Conservation (phyloP, 2,113 vertebrate genomes). For the Pterocles burchelli region DNA sequence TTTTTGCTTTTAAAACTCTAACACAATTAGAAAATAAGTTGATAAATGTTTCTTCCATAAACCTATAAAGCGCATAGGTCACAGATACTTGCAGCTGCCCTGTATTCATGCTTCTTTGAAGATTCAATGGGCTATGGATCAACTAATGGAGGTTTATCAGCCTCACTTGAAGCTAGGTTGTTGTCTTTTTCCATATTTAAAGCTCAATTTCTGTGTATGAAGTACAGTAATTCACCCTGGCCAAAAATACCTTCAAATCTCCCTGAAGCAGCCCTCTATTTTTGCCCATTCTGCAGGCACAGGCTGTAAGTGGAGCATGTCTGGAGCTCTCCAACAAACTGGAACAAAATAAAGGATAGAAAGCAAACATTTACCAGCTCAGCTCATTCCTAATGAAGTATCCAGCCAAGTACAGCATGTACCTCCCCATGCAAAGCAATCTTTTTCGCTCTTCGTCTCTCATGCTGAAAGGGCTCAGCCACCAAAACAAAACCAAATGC, state of each 20-base stretch:
- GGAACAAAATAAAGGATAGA: not conserved
- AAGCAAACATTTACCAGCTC: not conserved
- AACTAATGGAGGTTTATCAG: not conserved
- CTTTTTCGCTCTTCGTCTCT: not conserved
- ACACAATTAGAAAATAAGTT: not conserved
- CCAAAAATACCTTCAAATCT: not conserved
- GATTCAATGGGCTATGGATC: not conserved
- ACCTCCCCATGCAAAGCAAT: not conserved
- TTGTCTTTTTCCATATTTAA: not conserved
- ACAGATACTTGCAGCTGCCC: not conserved
- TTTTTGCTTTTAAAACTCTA: not conserved
- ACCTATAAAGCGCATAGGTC: not conserved
- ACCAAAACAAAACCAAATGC: not conserved
- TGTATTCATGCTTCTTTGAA: not conserved
- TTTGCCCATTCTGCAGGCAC: not conserved
- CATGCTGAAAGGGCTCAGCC: not conserved
- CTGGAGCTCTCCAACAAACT: not conserved
- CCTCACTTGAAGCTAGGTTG: not conserved
- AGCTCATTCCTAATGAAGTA: not conserved
- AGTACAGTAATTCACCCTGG: not conserved
- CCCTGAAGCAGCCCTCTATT: not conserved
- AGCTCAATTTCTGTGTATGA: not conserved
- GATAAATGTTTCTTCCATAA: not conserved
- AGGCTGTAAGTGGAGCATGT: not conserved
- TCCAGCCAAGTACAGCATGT: not conserved